Base-by-base conservation (phyloP, 2,888 invertebrate species). In the Rambutsinella grinnellia region DNA sequence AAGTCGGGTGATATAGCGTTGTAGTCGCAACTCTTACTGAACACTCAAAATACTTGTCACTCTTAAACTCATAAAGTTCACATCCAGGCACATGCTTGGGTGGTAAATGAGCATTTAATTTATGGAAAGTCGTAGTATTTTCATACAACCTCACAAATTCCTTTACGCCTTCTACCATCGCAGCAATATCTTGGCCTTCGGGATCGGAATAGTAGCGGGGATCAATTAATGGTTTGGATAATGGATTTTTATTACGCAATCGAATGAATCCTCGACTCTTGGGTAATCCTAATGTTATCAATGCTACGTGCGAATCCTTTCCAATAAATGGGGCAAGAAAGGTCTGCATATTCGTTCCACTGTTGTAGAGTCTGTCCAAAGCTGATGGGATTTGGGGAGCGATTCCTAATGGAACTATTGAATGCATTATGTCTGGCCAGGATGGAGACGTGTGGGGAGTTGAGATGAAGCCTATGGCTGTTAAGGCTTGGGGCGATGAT, bases 151-250 rank as follows among this genome's bases (percentile, higher is more conserved):
- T 66, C 1, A 71, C 2, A 13, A 69, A 15, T n/a, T 51, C 19
- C 27, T 67, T 24, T 5, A 67, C 56, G 6, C 78, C 78, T 23
- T 74, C 66, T 15, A 78, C 15, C 62, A 78, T 63, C 17, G 19
- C 21, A 2, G 65, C 3, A 2, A 78, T 53, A 27, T 78, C 78
- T 10, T 24, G 53, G 3, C 61, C 66, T 2, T 46, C n/a, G 1
- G 56, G 36, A 44, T 78, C 78, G 26, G 78, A 56, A 21, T 65
- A 78, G 49, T 78, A 78, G 10, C 56, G 65, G 3, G 78, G 78
- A 17, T 69, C 23, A 19, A 75, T 65, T 0, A 75, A 21, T 2
- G 78, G 78, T n/a, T 44, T n/a, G 2, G 61, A 47, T 6, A 19
- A n/a, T 1, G 66, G 66, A 28, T 75, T 49, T 0, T 6, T 24